phyloP scores from a whole-genome alignment of 1,140 invertebrate genomes.

The Tetramorium alpestre region DNA sequence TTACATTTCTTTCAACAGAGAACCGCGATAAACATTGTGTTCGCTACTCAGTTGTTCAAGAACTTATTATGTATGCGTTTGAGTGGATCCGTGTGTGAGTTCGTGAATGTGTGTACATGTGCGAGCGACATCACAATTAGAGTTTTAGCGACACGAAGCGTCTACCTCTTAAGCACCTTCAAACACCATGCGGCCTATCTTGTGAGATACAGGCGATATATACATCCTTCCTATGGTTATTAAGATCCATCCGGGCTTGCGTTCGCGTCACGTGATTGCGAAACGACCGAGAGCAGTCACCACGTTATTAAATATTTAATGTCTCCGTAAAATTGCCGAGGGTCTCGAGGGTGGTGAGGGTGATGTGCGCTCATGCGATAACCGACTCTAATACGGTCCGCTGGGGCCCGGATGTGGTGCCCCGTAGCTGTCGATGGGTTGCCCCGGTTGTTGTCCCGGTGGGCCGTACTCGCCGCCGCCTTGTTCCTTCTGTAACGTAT shows the following conservation, averaged over 20 bases:
- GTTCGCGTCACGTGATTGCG: constrained; percentile 1
- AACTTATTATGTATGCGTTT: neutral
- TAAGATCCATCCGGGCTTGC: constrained; percentile 7
- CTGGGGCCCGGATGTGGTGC: constrained; percentile 77
- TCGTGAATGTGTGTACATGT: neutral
- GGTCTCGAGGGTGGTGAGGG: neutral
- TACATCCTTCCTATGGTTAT: constrained; percentile 36
- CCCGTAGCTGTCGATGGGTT: constrained; percentile 82
- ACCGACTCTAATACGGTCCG: constrained; percentile 77
- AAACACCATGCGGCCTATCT: constrained; percentile 46
- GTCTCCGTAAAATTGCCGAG: neutral
- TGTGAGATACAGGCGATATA: constrained; percentile 25
- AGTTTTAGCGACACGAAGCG: constrained; percentile 18
- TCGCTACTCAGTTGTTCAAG: neutral
- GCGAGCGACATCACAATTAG: constrained; percentile 19
- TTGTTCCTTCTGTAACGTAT: constrained; percentile 78
- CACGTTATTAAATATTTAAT: neutral
- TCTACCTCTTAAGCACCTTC: constrained; percentile 39
- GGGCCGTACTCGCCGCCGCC: constrained; percentile 84
- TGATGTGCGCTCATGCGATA: neutral
- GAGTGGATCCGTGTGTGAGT: neutral
- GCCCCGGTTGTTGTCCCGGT: constrained; percentile 75
- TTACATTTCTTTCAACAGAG: neutral
- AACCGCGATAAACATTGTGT: neutral
- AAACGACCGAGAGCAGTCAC: constrained; percentile 7